Base-by-base conservation (phyloP, 2,113 vertebrate genomes). In the Euleptes europaea region DNA sequence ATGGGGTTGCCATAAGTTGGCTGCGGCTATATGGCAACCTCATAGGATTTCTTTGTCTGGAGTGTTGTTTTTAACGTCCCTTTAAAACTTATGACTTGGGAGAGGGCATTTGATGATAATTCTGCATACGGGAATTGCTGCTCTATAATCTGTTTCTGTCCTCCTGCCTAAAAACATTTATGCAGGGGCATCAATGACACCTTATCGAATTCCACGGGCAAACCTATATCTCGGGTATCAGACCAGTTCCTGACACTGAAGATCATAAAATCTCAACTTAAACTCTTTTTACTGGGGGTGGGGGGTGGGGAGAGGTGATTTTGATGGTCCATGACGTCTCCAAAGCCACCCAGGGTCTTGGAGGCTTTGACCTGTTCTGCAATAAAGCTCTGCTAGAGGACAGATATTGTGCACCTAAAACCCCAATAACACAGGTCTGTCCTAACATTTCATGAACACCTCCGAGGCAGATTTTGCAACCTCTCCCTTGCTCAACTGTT, bases 21-120 rank as follows among this genome's bases (percentile, higher is more conserved):
- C 44, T 44, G 44, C 44, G 44, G 9, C 44, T n/a, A n/a, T n/a
- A n/a, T n/a, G n/a, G n/a, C n/a, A n/a, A n/a, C n/a, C n/a, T n/a
- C n/a, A 47, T 47, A 47, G 10, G 10, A 10, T 47, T 10, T 5
- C 44, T 47, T 10, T 47, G 44, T 10, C 44, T 6, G 44, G 44
- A 47, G 44, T 51, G 49, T 51, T 51, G 13, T 14, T 51, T 51
- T 51, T 51, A 51, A 51, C 11, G 49, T 51, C 49, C 49, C 11
- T 54, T 54, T 54, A 19, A 54, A 54, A 57, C 21, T 21, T 23
- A 40, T 38, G 81, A 60, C 60, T 26, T 60, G 81, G 47, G 28
- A n/a, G 51, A 73, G 28, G 28, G 78, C 51, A 79, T 67, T 79
- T 72, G 72, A 85, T 79, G 84, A 35, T 72, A 76, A 67, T 72